phyloP scores from a whole-genome alignment of 2,113 vertebrate species.

The Leptocoma aspasia region DNA sequence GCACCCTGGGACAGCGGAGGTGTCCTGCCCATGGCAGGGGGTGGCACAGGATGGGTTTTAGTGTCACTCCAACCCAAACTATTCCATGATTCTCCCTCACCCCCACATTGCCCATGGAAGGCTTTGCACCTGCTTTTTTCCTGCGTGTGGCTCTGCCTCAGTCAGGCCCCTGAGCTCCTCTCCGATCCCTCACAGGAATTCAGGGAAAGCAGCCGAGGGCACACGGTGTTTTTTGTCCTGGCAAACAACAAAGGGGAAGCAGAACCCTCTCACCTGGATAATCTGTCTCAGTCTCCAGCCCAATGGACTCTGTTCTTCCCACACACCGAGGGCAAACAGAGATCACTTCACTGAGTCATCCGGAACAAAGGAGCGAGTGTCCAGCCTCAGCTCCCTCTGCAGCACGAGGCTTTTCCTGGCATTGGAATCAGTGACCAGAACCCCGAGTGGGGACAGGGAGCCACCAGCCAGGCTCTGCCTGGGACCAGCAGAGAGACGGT shows the following conservation, averaged over 20 bases:
- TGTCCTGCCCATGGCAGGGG: neutral
- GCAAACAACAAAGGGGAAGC: neutral
- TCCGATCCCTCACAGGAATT: neutral
- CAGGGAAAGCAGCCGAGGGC: neutral
- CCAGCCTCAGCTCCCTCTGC: neutral
- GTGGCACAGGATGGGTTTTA: neutral
- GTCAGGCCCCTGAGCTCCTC: neutral
- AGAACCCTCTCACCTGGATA: neutral
- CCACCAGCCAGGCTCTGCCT: neutral
- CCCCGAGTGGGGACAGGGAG: neutral
- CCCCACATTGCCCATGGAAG: rapidly evolving
- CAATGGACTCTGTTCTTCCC: neutral
- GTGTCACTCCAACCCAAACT: neutral
- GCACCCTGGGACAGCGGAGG: neutral
- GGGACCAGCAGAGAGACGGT: neutral
- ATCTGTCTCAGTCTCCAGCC: neutral
- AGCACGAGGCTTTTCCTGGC: neutral
- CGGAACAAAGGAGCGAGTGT: neutral
- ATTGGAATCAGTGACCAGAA: neutral
- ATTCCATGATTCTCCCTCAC: rapidly evolving
- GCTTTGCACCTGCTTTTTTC: neutral
- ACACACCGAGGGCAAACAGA: neutral
- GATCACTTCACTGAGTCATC: neutral
- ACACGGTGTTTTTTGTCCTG: neutral
- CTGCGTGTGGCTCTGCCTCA: neutral